Evolutionary conservation across 2,113 vertebrate genomes (phyloP).

Genomic region (Nesospiza acunhae): DNA sequence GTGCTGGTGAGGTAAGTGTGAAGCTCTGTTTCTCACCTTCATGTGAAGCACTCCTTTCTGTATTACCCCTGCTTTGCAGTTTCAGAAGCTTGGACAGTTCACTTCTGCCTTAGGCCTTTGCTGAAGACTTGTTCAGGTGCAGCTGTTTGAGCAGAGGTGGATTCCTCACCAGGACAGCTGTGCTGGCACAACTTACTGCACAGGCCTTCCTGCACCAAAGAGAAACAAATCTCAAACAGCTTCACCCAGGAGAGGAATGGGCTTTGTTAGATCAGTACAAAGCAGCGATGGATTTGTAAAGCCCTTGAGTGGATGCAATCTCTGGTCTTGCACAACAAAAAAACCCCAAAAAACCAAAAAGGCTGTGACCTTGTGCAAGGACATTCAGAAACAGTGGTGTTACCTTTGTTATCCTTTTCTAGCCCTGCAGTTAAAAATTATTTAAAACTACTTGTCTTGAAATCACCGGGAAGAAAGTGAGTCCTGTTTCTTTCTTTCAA

Average conservation of each 20-base stretch:
- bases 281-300: background rate
- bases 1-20: background rate
- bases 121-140: background rate
- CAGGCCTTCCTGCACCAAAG: background rate
- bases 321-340: background rate
- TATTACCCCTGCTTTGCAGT: background rate
- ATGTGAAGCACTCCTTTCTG: background rate
- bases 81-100: background rate
- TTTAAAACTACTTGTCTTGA: background rate
- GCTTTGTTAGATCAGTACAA: background rate
- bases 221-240: background rate
- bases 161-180: background rate
- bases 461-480: background rate
- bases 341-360: background rate
- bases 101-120: background rate
- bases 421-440: background rate
- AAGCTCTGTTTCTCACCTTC: background rate
- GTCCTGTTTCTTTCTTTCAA: background rate
- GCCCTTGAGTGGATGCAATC: background rate
- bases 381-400: background rate
- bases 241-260: background rate
- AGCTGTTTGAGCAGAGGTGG: background rate
- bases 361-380: background rate
- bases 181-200: background rate
- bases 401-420: background rate